A percentile compares a stretch with the other conserved stretches of the same genome.
Evolutionary conservation across 2,888 invertebrate genomes (phyloP).

Genomic region (Pachliopta kotzebuea): DNA sequence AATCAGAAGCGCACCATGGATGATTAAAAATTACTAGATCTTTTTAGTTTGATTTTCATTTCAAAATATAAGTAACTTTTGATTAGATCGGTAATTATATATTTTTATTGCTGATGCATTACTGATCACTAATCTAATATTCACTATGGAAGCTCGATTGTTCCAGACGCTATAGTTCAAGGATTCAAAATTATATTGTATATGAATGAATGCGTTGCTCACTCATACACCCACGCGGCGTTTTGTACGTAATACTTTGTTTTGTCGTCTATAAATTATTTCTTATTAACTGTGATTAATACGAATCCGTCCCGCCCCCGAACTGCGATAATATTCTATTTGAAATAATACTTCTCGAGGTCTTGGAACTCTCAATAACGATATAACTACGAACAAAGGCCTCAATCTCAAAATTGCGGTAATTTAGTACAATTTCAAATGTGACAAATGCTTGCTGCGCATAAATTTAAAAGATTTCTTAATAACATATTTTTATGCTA

Average conservation of each 20-base stretch:
- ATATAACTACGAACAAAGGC: constrained; percentile 49
- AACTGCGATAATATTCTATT: constrained; percentile 34
- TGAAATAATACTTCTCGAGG: constrained; percentile 28
- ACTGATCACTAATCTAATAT: not conserved
- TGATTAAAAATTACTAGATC: not conserved
- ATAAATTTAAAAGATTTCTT: not conserved
- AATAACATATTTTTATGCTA: not conserved
- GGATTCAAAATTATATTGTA: constrained; percentile 7
- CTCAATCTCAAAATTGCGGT: constrained; percentile 48
- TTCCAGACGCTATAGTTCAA: constrained; percentile 11
- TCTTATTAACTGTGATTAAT: constrained; percentile 26
- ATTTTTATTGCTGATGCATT: not conserved
- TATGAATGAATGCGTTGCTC: constrained; percentile 1
- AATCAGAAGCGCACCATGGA: constrained; percentile 21
- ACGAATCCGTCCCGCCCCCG: constrained; percentile 11
- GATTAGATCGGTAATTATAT: no score
- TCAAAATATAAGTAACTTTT: not conserved
- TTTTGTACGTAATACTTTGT: constrained; percentile 8
- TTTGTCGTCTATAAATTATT: constrained; percentile 17
- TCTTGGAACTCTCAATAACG: constrained; percentile 45
- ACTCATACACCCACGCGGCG: not conserved
- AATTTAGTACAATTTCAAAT: constrained; percentile 62
- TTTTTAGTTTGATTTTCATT: not conserved
- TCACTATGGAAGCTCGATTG: not conserved
- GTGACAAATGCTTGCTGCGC: constrained; percentile 18